Evolutionary conservation across 2,888 invertebrate species (phyloP).

Genomic region (Drosophila imparisetae): DNA sequence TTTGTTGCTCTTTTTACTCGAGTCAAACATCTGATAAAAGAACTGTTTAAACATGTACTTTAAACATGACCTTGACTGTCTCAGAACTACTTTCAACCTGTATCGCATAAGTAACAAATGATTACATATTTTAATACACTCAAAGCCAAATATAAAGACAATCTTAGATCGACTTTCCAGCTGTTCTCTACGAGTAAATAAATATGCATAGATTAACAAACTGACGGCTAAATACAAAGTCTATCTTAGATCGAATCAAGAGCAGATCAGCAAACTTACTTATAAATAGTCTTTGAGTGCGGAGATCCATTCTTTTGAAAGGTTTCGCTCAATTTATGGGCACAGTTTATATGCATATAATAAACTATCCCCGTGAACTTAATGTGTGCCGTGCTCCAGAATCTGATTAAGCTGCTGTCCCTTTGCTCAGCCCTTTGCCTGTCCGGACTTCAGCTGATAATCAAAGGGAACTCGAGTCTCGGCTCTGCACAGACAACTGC

Average conservation of each 20-base stretch:
- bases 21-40: neutral
- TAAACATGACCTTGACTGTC: neutral
- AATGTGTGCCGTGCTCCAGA: constrained; percentile 3
- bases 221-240: neutral
- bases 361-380: constrained; percentile 16
- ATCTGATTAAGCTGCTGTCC: constrained; percentile 19
- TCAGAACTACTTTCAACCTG: neutral
- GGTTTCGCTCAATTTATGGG: constrained; percentile 1
- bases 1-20: neutral
- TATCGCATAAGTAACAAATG: neutral
- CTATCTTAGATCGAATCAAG: neutral
- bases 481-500: constrained; percentile 9
- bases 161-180: neutral
- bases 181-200: neutral
- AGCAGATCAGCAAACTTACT: neutral
- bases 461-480: constrained; percentile 47
- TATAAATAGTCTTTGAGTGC: neutral
- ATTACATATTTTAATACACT: neutral
- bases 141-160: neutral
- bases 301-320: neutral
- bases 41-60: neutral
- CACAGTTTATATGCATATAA: constrained; percentile 1
- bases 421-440: constrained; percentile 3
- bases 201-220: neutral
- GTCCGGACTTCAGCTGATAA: constrained; percentile 67